Evolutionary conservation across 2,113 vertebrate genomes (phyloP).

Genomic region (Pelobates fuscus): DNA sequence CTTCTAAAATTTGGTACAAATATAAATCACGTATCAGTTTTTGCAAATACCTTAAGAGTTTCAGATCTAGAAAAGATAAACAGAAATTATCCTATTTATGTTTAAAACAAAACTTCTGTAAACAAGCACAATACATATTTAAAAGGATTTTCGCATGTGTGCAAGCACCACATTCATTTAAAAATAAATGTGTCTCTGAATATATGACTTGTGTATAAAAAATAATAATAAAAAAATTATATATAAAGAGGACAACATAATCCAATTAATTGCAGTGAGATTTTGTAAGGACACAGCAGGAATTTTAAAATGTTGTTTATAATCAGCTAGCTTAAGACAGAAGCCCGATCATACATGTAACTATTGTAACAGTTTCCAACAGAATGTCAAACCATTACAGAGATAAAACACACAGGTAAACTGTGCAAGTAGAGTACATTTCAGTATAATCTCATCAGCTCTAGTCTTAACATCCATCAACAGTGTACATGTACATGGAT

Average conservation of each 20-base stretch:
- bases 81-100: not conserved
- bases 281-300: slow-evolving; percentile 53
- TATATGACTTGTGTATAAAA: slow-evolving; percentile 39
- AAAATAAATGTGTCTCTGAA: slow-evolving; percentile 34
- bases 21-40: slow-evolving; percentile 12
- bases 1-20: slow-evolving; percentile 7
- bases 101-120: slow-evolving; percentile 1
- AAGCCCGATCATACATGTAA: slow-evolving; percentile 57
- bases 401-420: slow-evolving; percentile 30
- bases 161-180: slow-evolving; percentile 34
- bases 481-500: too few relatives aligned
- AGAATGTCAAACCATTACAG: slow-evolving; percentile 61
- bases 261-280: not conserved
- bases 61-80: not conserved
- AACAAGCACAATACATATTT: not conserved
- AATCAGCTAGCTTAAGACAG: slow-evolving; percentile 49
- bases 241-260: not conserved
- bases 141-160: slow-evolving; percentile 37
- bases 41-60: slow-evolving; percentile 29
- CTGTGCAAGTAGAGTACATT: slow-evolving; percentile 31
- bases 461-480: slow-evolving; percentile 39
- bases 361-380: slow-evolving; percentile 56
- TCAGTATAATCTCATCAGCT: slow-evolving; percentile 26
- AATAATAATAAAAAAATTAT: too few relatives aligned
- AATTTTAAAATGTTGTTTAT: slow-evolving; percentile 43